These are phyloP conservation scores for Eretmochelys imbricata DNA, from an alignment of 2,113 vertebrate genomes.

Conservation along the genomic window DNA sequence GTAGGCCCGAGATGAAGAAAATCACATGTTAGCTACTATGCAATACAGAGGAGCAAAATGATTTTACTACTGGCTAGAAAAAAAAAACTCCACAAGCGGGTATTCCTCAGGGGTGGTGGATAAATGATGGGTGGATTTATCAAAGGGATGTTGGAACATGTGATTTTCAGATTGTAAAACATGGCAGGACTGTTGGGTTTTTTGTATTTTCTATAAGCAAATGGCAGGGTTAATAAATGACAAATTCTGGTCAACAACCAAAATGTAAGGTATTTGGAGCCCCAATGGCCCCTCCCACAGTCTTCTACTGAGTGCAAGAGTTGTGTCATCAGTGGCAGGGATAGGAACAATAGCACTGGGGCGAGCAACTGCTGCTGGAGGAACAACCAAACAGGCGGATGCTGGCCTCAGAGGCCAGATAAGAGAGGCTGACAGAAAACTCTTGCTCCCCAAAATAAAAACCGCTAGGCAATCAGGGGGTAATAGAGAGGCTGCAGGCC, in stretches of 20 bases:
- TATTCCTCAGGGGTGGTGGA: neutral
- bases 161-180: neutral
- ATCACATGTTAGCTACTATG: neutral
- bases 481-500: neutral
- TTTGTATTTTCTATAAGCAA: neutral
- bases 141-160: neutral
- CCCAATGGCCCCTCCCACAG: neutral
- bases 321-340: neutral
- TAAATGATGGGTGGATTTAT: neutral
- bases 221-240: neutral
- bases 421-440: neutral
- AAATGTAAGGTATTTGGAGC: neutral
- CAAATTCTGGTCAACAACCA: neutral
- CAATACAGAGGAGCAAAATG: neutral
- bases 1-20: neutral
- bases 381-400: neutral
- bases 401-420: neutral
- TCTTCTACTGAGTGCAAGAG: neutral
- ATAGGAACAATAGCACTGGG: conserved; percentile 54
- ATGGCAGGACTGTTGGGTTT: neutral
- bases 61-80: neutral
- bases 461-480: neutral
- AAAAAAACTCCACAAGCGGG: neutral
- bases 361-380: neutral
- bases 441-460: neutral